Evolutionary conservation across 2,113 vertebrate species (phyloP), one percentile per base, ranked within the genome.

Genomic region (Chaetops frenatus): DNA sequence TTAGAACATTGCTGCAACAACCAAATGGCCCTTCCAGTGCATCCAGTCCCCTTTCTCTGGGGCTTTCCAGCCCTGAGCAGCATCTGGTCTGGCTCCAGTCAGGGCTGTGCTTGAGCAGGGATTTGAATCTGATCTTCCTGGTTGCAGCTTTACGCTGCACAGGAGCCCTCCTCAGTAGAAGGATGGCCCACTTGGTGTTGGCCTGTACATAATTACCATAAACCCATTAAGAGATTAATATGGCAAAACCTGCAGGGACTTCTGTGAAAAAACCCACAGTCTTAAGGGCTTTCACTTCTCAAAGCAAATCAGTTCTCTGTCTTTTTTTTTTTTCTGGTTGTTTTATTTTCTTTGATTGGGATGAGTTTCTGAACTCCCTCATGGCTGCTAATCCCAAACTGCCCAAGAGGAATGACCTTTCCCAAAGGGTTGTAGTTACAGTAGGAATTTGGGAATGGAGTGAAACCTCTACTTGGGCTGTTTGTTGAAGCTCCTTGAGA

Each of bases 221-320:
- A 96, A 90, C 72, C 53, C 90, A 86, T 96, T 97, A 92, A 92
- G 82, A 92, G 93, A 93, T 97, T 90, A 93, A 74, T 88, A 69
- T 81, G 65, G 88, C 90, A 93, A 81, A 95, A 90, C 72, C 88
- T 84, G 88, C 28, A 67, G 73, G 82, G 72, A 77, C 0, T 1
- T 51, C 88, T 64, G 15, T 67, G 62, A 65, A 82, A 88, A 87
- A 93, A 25, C 19, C 53, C 81, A 60, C 60, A 69, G 92, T 79
- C 67, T 88, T 93, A 81, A 81, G 53, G 85, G 79, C 82, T 95
- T 95, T 96, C 60, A 14, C 56, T 92, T 82, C 31, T 79, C 67
- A 35, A 81, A 94, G 79, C 56, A 67, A 74, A 93, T 86, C 40
- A 4, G 33, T 91, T 91, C 62, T 72, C 35, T 92, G 76, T 66